These are phyloP conservation scores for Cosmopolites sordidus DNA, from an alignment of 2,888 invertebrate species.

Conservation along the genomic window DNA sequence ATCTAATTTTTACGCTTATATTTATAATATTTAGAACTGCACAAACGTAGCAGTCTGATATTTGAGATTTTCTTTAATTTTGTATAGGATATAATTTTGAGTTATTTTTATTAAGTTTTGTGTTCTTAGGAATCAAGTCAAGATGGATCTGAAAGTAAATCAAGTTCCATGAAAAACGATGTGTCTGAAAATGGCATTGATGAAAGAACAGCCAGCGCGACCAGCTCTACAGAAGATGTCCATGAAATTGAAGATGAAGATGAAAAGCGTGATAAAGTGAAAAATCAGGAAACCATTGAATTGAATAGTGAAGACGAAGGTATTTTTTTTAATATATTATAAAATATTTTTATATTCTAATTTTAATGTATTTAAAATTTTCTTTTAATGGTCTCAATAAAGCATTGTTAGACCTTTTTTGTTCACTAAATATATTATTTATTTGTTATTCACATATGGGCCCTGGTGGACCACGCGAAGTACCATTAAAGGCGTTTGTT, in stretches of 20 bases:
- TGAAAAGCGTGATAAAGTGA: slow-evolving; percentile 24
- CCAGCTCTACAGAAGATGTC: slow-evolving; percentile 26
- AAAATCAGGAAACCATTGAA: slow-evolving; percentile 37
- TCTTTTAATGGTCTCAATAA: too few relatives aligned
- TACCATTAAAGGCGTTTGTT: too few relatives aligned
- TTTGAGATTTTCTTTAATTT: background rate
- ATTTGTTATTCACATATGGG: too few relatives aligned
- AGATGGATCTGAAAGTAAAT: slow-evolving; percentile 21
- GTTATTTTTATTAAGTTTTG: slow-evolving; percentile 9
- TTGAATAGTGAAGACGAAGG: slow-evolving; percentile 37
- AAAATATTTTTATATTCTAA: background rate
- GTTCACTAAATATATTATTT: too few relatives aligned
- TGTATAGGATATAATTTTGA: background rate
- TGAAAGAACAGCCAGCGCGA: slow-evolving; percentile 17
- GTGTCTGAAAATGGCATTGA: slow-evolving; percentile 30
- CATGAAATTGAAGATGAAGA: slow-evolving; percentile 32
- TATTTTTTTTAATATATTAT: background rate
- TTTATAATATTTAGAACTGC: too few relatives aligned
- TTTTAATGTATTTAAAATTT: slow-evolving; percentile 30
- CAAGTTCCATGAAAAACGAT: slow-evolving; percentile 12
- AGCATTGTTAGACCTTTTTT: too few relatives aligned
- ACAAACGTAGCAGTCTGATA: background rate
- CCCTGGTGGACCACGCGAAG: too few relatives aligned
- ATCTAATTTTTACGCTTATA: too few relatives aligned
- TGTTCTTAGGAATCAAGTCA: slow-evolving; percentile 8